A percentile compares a stretch with the other conserved stretches of the same genome.
These are phyloP conservation scores for Emesis russula DNA, from an alignment of 2,888 invertebrate species.

Conservation along the genomic window DNA sequence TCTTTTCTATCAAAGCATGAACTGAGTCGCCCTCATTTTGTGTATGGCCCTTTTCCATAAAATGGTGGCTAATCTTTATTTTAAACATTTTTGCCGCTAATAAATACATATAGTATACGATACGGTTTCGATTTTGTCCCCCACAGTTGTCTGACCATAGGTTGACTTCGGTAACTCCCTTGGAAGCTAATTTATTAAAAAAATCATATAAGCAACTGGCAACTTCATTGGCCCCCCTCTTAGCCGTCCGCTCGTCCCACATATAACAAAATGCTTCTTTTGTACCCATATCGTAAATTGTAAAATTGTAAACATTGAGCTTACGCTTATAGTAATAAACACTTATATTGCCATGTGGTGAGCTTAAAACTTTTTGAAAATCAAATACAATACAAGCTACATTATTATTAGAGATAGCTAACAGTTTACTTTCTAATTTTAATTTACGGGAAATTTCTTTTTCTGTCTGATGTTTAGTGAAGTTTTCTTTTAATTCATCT, in stretches of 20 bases:
- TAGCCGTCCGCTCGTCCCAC: neutral
- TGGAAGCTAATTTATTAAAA: neutral
- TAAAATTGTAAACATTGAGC: slow-evolving; percentile 35
- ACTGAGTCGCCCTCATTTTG: neutral
- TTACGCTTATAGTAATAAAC: slow-evolving; percentile 44
- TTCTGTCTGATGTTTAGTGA: slow-evolving; percentile 52
- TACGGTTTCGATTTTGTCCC: neutral
- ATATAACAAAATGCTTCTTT: neutral
- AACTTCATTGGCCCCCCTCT: neutral
- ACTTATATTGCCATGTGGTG: slow-evolving; percentile 47
- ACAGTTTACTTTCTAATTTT: slow-evolving; percentile 49
- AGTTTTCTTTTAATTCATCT: slow-evolving; percentile 49
- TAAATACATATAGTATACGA: neutral
- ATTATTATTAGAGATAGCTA: slow-evolving; percentile 21
- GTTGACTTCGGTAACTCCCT: neutral
- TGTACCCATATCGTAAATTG: neutral
- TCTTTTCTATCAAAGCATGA: neutral
- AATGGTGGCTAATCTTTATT: neutral
- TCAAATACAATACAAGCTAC: slow-evolving; percentile 46
- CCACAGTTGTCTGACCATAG: neutral
- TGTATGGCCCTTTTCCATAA: slow-evolving; percentile 5
- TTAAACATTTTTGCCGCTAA: neutral
- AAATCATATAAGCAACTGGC: neutral
- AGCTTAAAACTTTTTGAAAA: slow-evolving; percentile 55
- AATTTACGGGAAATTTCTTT: slow-evolving; percentile 52